phyloP scores from a whole-genome alignment of 2,888 invertebrate genomes.

The Cryptocephalus primarius region DNA sequence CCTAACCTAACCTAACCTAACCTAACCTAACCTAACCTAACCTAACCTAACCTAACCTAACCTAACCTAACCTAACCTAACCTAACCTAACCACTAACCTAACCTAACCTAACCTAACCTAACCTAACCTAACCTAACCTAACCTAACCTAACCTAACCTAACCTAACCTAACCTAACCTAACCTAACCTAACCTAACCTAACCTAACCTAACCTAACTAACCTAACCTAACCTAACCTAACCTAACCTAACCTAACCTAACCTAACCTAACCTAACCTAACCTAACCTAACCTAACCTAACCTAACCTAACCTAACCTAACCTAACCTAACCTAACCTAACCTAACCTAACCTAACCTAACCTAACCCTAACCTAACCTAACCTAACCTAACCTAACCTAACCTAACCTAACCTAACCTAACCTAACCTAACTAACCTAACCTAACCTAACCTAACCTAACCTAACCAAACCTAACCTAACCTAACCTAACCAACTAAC shows the following conservation, averaged over 20 bases:
- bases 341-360: background rate
- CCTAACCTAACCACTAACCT: constrained; percentile 9
- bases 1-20: constrained; percentile 1
- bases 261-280: background rate
- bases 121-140: constrained; percentile 3
- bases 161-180: constrained; percentile 2
- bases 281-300: background rate
- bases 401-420: constrained; percentile 4
- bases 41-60: constrained; percentile 1
- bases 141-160: constrained; percentile 3
- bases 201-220: constrained; percentile 4
- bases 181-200: constrained; percentile 4
- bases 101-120: constrained; percentile 14
- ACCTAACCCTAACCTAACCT: constrained; percentile 7
- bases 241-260: background rate
- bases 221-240: constrained; percentile 1
- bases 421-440: constrained; percentile 5
- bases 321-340: background rate
- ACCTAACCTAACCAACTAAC: constrained; percentile 6
- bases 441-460: constrained; percentile 7
- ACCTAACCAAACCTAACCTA: constrained; percentile 9
- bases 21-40: background rate
- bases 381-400: constrained; percentile 7
- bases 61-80: background rate
- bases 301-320: background rate